phyloP scores from a whole-genome alignment of 2,888 invertebrate species.

The Drosophila lutescens region DNA sequence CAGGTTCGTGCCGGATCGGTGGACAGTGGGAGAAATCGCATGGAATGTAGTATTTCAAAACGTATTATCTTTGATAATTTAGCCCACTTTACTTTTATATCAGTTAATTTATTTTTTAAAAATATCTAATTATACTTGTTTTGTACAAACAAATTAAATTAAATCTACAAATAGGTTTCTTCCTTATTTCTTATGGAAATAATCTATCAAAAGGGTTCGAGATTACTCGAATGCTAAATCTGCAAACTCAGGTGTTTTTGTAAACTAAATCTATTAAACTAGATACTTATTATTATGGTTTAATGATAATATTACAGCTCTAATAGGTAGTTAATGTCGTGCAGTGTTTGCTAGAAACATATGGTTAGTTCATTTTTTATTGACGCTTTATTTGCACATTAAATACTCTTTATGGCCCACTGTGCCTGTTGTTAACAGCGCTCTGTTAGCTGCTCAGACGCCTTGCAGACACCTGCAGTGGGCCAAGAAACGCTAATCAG shows the following conservation, averaged over 20 bases:
- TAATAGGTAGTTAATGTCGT: too few species aligned
- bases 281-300: too few species aligned
- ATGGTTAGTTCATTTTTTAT: not conserved
- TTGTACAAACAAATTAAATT: too few species aligned
- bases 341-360: not conserved
- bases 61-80: not conserved
- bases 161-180: too few species aligned
- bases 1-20: conserved; percentile 14
- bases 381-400: not conserved
- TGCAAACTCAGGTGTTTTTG: too few species aligned
- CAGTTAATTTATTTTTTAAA: too few species aligned
- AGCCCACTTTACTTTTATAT: not conserved
- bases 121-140: too few species aligned
- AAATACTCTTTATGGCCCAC: not conserved
- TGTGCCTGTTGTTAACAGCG: conserved; percentile 18
- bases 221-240: too few species aligned
- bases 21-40: conserved; percentile 16
- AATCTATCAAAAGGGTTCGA: too few species aligned
- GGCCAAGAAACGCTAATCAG: conserved; percentile 40
- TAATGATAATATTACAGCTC: too few species aligned
- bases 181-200: too few species aligned
- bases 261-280: too few species aligned
- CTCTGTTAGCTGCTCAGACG: conserved; percentile 15
- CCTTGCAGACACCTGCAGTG: conserved; percentile 23
- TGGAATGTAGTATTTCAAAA: not conserved